These are phyloP conservation scores for Myiopsitta monachus DNA, from an alignment of 2,113 vertebrate species.

Conservation along the genomic window DNA sequence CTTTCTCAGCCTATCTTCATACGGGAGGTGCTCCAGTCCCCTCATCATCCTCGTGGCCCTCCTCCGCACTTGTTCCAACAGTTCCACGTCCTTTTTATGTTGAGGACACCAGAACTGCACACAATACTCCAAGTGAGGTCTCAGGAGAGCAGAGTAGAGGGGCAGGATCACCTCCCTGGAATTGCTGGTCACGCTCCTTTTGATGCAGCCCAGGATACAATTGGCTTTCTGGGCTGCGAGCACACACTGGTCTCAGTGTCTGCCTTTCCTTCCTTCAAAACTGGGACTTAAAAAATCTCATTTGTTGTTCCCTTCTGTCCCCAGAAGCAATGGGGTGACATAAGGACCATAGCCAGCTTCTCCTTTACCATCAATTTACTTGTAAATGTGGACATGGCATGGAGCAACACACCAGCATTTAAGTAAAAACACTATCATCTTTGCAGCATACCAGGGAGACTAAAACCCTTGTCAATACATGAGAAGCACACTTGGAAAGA, in stretches of 20 bases:
- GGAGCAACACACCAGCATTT: background rate
- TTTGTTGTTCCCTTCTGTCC: background rate
- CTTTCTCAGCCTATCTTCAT: no score
- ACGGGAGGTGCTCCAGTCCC: no score
- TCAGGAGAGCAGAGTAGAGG: no score
- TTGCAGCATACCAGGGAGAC: background rate
- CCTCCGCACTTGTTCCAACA: no score
- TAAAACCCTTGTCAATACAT: background rate
- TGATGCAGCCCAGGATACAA: no score
- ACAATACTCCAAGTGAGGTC: no score
- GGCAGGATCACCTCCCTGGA: no score
- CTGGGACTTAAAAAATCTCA: background rate
- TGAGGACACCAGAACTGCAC: no score
- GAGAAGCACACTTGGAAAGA: background rate
- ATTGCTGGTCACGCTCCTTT: no score
- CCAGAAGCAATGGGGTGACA: background rate
- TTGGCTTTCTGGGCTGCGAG: no score
- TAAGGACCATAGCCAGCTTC: background rate
- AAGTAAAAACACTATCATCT: background rate
- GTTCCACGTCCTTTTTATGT: no score
- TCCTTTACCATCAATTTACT: background rate
- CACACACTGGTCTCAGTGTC: accelerated
- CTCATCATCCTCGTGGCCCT: no score
- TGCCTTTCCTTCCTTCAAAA: background rate
- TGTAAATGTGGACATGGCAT: background rate